These are phyloP conservation scores for Pseudomyrmex cubaensis DNA, from an alignment of 1,140 invertebrate species.

Conservation along the genomic window DNA sequence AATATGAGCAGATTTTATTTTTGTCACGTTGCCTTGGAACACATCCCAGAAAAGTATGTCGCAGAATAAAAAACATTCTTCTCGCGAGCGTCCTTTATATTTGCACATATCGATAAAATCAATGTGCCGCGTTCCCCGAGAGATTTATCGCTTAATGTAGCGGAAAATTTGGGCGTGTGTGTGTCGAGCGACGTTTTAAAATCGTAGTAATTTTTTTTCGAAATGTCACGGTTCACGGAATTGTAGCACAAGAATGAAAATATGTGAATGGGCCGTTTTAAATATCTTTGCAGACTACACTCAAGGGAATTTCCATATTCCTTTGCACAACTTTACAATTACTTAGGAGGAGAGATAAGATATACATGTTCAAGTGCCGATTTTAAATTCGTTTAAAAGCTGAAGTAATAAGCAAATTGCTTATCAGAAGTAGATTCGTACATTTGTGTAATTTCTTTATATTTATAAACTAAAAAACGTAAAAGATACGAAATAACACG, in stretches of 20 bases:
- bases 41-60: slow-evolving; percentile 40
- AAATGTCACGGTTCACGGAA: slow-evolving; percentile 15
- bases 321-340: neutral
- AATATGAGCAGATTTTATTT: slow-evolving; percentile 38
- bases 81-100: slow-evolving; percentile 39
- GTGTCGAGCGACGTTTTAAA: slow-evolving; percentile 32
- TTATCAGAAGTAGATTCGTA: neutral
- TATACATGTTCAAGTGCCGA: neutral
- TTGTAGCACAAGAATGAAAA: neutral
- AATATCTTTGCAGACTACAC: neutral
- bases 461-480: neutral
- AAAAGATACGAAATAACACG: neutral
- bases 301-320: neutral
- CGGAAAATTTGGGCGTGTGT: slow-evolving; percentile 42
- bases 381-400: neutral
- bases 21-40: slow-evolving; percentile 47
- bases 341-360: neutral
- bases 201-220: slow-evolving; percentile 18
- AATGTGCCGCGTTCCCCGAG: slow-evolving; percentile 13
- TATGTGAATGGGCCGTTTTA: neutral
- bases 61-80: neutral
- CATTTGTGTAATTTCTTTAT: no score
- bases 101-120: slow-evolving; percentile 50
- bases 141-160: slow-evolving; percentile 54
- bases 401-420: neutral